phyloP scores from a whole-genome alignment of 2,888 invertebrate genomes.

The Parnassius apollo region DNA sequence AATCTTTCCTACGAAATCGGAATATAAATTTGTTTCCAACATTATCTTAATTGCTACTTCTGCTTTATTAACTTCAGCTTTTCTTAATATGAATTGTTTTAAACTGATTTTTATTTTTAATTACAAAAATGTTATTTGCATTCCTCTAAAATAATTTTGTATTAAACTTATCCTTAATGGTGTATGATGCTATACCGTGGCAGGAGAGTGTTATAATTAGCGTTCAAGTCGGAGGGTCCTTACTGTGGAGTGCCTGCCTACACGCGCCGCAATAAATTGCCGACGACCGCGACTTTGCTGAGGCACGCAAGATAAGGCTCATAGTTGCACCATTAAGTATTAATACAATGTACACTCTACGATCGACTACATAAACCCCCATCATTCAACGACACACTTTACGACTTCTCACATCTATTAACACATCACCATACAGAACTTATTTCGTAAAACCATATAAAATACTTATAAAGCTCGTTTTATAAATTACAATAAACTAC shows the following conservation, averaged over 20 bases:
- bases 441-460: conserved; percentile 27
- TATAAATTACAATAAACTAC: conserved; percentile 59
- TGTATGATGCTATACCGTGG: conserved; percentile 12
- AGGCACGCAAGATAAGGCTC: conserved; percentile 69
- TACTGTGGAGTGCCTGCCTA: conserved; percentile 47
- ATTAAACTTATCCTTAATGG: too few species aligned
- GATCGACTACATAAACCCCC: conserved; percentile 46
- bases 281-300: conserved; percentile 52
- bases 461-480: conserved; percentile 32
- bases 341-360: conserved; percentile 60
- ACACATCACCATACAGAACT: conserved; percentile 22
- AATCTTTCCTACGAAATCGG: conserved; percentile 65
- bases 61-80: conserved; percentile 37
- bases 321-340: conserved; percentile 61
- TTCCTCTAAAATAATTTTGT: too few species aligned
- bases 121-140: not conserved
- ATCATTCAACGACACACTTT: conserved; percentile 46
- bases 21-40: conserved; percentile 72
- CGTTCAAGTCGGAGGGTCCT: conserved; percentile 50
- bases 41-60: conserved; percentile 67
- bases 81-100: conserved; percentile 16
- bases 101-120: conserved; percentile 7
- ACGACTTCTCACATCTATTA: conserved; percentile 46
- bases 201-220: conserved; percentile 52
- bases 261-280: conserved; percentile 66